These are phyloP conservation scores for Trilocha varians DNA, from an alignment of 2,888 invertebrate genomes.

Conservation along the genomic window DNA sequence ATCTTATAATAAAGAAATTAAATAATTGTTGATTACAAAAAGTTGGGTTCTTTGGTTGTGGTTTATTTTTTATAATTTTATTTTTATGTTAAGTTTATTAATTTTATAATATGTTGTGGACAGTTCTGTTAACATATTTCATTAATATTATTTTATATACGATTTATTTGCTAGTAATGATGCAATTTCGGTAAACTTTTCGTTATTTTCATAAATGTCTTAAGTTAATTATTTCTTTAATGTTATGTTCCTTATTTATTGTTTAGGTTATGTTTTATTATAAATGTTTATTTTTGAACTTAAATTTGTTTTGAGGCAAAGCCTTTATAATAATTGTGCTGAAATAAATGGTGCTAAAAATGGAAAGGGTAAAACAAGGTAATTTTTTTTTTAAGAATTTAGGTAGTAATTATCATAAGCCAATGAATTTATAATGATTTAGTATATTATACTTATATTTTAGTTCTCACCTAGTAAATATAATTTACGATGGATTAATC, in stretches of 20 bases:
- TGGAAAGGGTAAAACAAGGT: slow-evolving; percentile 38
- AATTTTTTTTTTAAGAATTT: no score
- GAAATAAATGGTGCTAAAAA: slow-evolving; percentile 55
- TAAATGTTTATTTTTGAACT: background rate
- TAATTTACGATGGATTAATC: no score
- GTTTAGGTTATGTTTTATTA: no score
- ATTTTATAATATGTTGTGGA: no score
- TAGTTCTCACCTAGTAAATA: no score
- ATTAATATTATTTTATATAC: background rate
- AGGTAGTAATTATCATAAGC: no score
- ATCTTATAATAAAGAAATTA: background rate
- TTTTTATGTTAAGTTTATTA: background rate
- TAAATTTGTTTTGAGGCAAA: background rate
- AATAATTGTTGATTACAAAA: slow-evolving; percentile 18
- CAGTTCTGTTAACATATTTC: background rate
- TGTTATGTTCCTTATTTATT: no score
- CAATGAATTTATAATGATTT: no score
- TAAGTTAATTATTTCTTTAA: no score
- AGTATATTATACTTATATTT: no score
- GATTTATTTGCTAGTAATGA: background rate
- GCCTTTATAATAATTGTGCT: slow-evolving; percentile 23
- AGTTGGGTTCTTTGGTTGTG: slow-evolving; percentile 1
- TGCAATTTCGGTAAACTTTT: no score
- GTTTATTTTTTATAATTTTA: background rate
- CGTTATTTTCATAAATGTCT: no score